phyloP scores from a whole-genome alignment of 2,888 invertebrate genomes.

The Pterostichus niger region DNA sequence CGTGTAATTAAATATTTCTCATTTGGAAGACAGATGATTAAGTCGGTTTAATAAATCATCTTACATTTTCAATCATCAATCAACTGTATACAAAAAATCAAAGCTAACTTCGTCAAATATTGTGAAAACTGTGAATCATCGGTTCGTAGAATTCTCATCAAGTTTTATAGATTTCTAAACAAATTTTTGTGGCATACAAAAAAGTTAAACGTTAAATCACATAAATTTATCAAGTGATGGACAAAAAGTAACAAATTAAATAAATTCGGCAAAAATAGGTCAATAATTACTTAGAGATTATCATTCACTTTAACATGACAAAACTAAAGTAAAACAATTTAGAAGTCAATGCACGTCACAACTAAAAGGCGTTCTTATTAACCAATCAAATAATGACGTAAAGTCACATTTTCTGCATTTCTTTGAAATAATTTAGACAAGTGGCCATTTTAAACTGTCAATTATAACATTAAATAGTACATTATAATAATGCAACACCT shows the following conservation, averaged over 20 bases:
- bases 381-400: neutral
- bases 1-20: conserved; percentile 4
- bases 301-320: neutral
- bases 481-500: too few species aligned
- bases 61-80: neutral
- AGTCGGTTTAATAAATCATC: conserved; percentile 9
- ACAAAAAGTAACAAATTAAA: neutral
- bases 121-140: conserved; percentile 12
- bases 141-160: neutral
- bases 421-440: neutral
- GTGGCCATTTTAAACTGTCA: too few species aligned
- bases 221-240: too few species aligned
- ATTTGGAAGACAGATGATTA: neutral
- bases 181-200: neutral
- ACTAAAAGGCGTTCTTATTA: conserved; percentile 7
- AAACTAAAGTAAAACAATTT: neutral
- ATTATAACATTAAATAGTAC: neutral
- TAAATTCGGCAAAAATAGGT: neutral
- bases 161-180: neutral
- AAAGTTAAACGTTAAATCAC: neutral
- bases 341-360: neutral
- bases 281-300: neutral
- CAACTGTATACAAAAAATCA: neutral
- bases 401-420: neutral
- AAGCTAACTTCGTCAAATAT: neutral